Evolutionary conservation across 2,113 vertebrate genomes (phyloP).

Genomic region (Cyprinus carpio): DNA sequence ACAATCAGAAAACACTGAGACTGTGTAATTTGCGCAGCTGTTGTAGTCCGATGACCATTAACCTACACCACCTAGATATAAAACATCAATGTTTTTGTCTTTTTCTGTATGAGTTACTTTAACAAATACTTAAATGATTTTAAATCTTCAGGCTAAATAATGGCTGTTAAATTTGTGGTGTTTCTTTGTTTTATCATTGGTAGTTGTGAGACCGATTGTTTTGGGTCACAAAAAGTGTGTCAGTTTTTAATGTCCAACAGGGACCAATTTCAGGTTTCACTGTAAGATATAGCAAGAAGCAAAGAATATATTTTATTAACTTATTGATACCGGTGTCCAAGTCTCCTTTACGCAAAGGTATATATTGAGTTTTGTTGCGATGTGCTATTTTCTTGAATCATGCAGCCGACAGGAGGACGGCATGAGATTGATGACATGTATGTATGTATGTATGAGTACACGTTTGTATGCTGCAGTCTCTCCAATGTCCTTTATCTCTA

Average conservation of each 20-base stretch:
- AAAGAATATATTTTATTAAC: constrained; percentile 80
- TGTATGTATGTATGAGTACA: constrained; percentile 29
- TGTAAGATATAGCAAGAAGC: constrained; percentile 74
- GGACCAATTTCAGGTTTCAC: constrained; percentile 76
- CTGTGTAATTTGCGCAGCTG: not conserved
- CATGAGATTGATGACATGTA: constrained; percentile 44
- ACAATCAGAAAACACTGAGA: not conserved
- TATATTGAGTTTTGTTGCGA: constrained; percentile 53
- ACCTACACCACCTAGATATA: not conserved
- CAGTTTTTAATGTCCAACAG: constrained; percentile 62
- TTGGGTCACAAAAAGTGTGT: constrained; percentile 29
- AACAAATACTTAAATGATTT: not conserved
- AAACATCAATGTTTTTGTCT: not conserved
- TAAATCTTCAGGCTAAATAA: constrained; percentile 31
- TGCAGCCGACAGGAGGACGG: constrained; percentile 51
- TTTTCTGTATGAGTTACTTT: not conserved
- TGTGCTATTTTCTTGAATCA: constrained; percentile 67
- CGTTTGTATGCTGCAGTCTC: constrained; percentile 47
- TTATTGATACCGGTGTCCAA: constrained; percentile 71
- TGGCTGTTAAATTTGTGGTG: not conserved
- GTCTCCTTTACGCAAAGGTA: constrained; percentile 59
- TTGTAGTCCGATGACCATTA: not conserved
- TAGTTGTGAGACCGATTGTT: constrained; percentile 30
- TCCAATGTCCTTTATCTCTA: constrained; percentile 55
- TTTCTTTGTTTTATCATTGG: constrained; percentile 25